Conservation (phyloP, 2,888 invertebrate genomes). For the Melieria crassipennis region DNA sequence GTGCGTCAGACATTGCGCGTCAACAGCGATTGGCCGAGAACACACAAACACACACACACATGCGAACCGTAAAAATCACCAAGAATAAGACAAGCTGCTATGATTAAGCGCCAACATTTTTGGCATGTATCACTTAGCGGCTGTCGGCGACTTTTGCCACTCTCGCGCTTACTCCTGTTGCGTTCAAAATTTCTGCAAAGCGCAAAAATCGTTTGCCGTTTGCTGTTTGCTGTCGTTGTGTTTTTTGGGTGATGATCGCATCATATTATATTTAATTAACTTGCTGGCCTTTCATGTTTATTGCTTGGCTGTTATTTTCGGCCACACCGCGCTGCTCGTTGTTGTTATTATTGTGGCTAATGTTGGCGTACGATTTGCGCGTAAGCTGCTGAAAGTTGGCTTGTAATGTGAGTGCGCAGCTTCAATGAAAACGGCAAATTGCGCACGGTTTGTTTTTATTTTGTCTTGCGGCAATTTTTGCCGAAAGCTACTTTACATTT, state of each 20-base stretch:
- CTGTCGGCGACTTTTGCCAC: not conserved
- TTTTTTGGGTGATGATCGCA: constrained; percentile 23
- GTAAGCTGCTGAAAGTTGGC: not conserved
- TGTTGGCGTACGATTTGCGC: not conserved
- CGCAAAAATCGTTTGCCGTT: too few relatives aligned
- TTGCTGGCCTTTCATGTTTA: constrained; percentile 39
- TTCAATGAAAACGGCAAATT: not conserved
- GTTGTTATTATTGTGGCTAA: not conserved
- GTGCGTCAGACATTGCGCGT: not conserved
- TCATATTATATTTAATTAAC: constrained; percentile 44
- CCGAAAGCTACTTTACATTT: too few relatives aligned
- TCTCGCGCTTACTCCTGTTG: too few relatives aligned
- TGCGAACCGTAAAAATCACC: not conserved
- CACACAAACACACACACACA: too few relatives aligned
- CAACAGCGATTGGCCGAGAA: not conserved
- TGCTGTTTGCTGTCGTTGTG: not conserved
- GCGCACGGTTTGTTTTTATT: not conserved
- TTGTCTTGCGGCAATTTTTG: not conserved
- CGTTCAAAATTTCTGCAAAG: too few relatives aligned
- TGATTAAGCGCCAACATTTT: not conserved
- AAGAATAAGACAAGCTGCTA: not conserved
- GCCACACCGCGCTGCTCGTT: not conserved
- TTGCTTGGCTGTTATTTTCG: not conserved
- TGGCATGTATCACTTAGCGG: not conserved
- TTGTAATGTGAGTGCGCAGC: not conserved